Conservation (phyloP, 2,888 invertebrate species). For the Theretra japonica region DNA sequence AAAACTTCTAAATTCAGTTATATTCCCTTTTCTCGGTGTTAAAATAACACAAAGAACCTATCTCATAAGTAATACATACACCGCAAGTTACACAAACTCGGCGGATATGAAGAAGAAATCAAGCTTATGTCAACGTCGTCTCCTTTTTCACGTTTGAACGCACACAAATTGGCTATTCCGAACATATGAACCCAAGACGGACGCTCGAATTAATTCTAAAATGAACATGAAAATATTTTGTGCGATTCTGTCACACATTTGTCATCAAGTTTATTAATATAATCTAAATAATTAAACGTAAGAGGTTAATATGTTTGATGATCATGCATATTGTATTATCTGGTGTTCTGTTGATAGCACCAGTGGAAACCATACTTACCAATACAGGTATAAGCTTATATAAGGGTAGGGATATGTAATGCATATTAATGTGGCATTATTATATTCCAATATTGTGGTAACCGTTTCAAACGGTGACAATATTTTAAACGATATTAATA, state of each 20-base stretch:
- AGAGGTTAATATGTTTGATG: too few relatives aligned
- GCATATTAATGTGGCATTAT: too few relatives aligned
- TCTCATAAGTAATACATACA: background rate
- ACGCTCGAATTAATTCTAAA: background rate
- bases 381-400: too few relatives aligned
- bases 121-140: constrained; percentile 39
- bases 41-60: background rate
- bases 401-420: too few relatives aligned
- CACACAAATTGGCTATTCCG: constrained; percentile 37
- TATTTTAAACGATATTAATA: too few relatives aligned
- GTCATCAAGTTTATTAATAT: background rate
- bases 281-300: background rate
- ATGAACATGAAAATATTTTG: background rate
- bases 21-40: too few relatives aligned
- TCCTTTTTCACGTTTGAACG: constrained; percentile 37
- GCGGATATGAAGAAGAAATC: constrained; percentile 62
- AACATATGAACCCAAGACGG: constrained; percentile 28
- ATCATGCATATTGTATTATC: too few relatives aligned
- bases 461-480: too few relatives aligned
- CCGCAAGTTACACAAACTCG: constrained; percentile 40
- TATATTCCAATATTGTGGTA: too few relatives aligned
- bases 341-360: too few relatives aligned
- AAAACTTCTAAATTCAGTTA: too few relatives aligned
- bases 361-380: too few relatives aligned
- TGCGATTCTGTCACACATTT: background rate